These are phyloP conservation scores for Allobates femoralis DNA, from an alignment of 2,797 vertebrate species.

Conservation along the genomic window DNA sequence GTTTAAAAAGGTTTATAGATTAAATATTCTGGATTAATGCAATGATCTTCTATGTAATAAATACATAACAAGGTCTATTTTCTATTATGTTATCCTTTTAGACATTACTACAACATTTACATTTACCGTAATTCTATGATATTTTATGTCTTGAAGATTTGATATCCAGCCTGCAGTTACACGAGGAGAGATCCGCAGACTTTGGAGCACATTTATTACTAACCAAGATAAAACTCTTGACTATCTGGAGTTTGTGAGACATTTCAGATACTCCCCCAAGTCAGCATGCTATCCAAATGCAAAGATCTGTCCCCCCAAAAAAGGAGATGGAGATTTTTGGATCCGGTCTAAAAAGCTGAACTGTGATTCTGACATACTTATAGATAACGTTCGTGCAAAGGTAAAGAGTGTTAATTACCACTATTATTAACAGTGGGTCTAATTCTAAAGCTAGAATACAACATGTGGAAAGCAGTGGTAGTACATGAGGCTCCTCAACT, in stretches of 20 bases:
- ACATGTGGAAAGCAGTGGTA: not conserved
- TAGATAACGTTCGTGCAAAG: conserved; percentile 64
- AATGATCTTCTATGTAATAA: no score
- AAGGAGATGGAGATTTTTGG: conserved; percentile 63
- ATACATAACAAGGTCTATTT: no score
- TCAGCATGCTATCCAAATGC: conserved; percentile 68
- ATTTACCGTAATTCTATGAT: conserved; percentile 8
- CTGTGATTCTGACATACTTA: conserved; percentile 70
- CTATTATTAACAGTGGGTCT: not conserved
- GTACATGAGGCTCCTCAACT: not conserved
- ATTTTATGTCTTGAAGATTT: conserved; percentile 68
- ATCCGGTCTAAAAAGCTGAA: conserved; percentile 69
- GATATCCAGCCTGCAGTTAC: conserved; percentile 73
- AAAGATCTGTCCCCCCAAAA: conserved; percentile 64
- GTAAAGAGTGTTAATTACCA: not conserved
- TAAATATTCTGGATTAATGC: no score
- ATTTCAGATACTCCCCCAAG: conserved; percentile 73
- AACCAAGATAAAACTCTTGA: conserved; percentile 70
- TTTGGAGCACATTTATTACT: conserved; percentile 74
- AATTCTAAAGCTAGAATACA: not conserved
- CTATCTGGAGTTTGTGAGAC: conserved; percentile 74
- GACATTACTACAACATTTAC: no score
- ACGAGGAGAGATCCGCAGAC: conserved; percentile 69
- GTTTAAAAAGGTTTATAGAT: no score
- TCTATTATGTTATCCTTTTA: no score